A percentile compares a stretch with the other conserved stretches of the same genome.
phyloP scores from a whole-genome alignment of 2,888 invertebrate species.

The Drosophila atroscutellata region DNA sequence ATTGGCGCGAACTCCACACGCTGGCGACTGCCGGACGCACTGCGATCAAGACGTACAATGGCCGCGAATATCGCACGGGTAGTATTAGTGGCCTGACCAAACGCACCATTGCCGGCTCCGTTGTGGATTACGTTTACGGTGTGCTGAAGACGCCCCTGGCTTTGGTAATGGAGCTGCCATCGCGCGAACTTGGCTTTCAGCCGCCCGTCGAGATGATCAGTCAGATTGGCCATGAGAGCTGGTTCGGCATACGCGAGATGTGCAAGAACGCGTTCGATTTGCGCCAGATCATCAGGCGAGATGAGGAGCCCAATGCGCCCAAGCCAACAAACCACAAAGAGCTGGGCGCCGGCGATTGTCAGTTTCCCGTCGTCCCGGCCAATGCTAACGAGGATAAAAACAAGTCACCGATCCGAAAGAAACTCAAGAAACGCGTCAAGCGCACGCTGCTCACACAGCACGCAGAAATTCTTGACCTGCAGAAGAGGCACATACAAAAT shows the following conservation, averaged over 20 bases:
- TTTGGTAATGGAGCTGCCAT: slow-evolving; percentile 84
- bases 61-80: slow-evolving; percentile 83
- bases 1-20: slow-evolving; percentile 76
- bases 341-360: slow-evolving; percentile 3
- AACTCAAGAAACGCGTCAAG: slow-evolving; percentile 50
- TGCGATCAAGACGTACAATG: slow-evolving; percentile 82
- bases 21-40: slow-evolving; percentile 81
- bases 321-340: slow-evolving; percentile 14
- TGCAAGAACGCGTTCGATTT: slow-evolving; percentile 79
- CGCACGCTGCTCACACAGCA: slow-evolving; percentile 46
- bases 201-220: slow-evolving; percentile 81
- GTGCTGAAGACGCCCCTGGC: slow-evolving; percentile 81
- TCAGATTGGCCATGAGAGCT: slow-evolving; percentile 83
- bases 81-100: slow-evolving; percentile 81
- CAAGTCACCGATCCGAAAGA: slow-evolving; percentile 33
- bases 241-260: slow-evolving; percentile 85
- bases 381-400: slow-evolving; percentile 6
- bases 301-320: slow-evolving; percentile 44
- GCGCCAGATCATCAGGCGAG: slow-evolving; percentile 55
- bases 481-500: slow-evolving; percentile 26
- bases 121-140: slow-evolving; percentile 84
- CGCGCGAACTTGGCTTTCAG: slow-evolving; percentile 82
- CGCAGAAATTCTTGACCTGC: slow-evolving; percentile 44
- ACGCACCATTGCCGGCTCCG: slow-evolving; percentile 81
- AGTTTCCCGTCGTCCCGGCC: neutral